phyloP scores from a whole-genome alignment of 2,113 vertebrate species.

The Circaetus cinerascens region DNA sequence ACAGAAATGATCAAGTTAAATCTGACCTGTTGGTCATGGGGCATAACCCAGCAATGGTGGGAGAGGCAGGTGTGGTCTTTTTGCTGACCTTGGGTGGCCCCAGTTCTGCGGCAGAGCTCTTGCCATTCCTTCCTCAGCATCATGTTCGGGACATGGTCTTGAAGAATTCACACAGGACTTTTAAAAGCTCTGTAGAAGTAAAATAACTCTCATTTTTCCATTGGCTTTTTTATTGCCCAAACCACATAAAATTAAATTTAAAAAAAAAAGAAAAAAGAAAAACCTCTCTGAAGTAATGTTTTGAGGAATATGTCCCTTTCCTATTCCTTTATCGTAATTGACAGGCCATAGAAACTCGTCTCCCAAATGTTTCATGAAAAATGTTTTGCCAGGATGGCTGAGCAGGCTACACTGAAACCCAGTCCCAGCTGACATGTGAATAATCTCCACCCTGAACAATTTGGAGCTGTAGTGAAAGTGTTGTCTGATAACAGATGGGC shows the following conservation, averaged over 20 bases:
- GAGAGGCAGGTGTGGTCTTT: not conserved
- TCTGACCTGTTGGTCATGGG: not conserved
- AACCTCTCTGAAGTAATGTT: not conserved
- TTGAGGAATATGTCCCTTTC: not conserved
- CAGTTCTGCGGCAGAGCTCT: not conserved
- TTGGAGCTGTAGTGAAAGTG: conserved; percentile 25
- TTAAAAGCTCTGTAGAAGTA: not conserved
- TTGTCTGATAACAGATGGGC: conserved; percentile 34
- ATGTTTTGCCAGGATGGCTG: conserved; percentile 3
- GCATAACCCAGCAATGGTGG: not conserved
- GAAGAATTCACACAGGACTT: not conserved
- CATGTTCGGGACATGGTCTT: fast-evolving
- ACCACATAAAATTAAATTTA: not conserved
- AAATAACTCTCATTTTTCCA: not conserved
- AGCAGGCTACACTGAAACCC: conserved; percentile 11
- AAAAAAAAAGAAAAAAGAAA: not conserved
- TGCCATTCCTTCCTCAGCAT: not conserved
- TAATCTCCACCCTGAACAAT: conserved; percentile 41
- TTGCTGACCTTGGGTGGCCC: not conserved
- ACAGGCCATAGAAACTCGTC: conserved; percentile 13
- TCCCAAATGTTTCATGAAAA: conserved; percentile 45
- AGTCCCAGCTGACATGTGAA: conserved; percentile 35
- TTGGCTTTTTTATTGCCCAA: not conserved
- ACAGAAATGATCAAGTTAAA: not conserved
- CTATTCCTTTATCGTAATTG: conserved; percentile 21